Conservation (phyloP, 2,888 invertebrate genomes). For the Morpho achilles region DNA sequence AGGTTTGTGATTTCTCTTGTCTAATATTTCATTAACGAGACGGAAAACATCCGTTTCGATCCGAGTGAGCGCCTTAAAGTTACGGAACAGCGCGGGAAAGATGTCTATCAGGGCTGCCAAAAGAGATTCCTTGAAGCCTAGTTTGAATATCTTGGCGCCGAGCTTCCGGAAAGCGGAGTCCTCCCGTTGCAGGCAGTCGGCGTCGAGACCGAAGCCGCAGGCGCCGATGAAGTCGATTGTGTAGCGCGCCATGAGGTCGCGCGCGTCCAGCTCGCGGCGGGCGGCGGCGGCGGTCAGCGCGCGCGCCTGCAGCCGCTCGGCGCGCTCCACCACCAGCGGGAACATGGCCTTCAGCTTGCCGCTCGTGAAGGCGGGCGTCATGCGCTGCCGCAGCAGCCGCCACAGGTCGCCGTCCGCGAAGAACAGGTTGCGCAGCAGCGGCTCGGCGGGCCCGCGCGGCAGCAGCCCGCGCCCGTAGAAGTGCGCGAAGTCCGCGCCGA, state of each 20-base stretch:
- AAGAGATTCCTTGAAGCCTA: slow-evolving; percentile 33
- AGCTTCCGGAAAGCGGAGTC: slow-evolving; percentile 48
- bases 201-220: slow-evolving; percentile 54
- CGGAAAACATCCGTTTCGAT: slow-evolving; percentile 43
- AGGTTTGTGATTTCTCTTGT: slow-evolving; percentile 45
- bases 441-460: slow-evolving; percentile 41
- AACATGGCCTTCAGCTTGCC: slow-evolving; percentile 37
- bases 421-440: slow-evolving; percentile 50
- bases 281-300: slow-evolving; percentile 31
- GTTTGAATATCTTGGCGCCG: slow-evolving; percentile 41
- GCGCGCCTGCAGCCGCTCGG: slow-evolving; percentile 42
- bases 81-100: slow-evolving; percentile 43
- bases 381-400: slow-evolving; percentile 51
- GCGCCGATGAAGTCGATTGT: slow-evolving; percentile 61
- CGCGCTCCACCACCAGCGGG: slow-evolving; percentile 50
- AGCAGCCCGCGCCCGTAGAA: slow-evolving; percentile 49
- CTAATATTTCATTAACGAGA: slow-evolving; percentile 46
- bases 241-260: slow-evolving; percentile 58
- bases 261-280: slow-evolving; percentile 41
- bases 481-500: slow-evolving; percentile 46
- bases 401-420: slow-evolving; percentile 53
- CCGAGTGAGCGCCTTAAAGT: slow-evolving; percentile 37
- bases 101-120: slow-evolving; percentile 38
- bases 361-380: slow-evolving; percentile 53
- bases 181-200: slow-evolving; percentile 48